A percentile compares a stretch with the other conserved stretches of the same genome.
Evolutionary conservation across 53 echinoderm and acorn worm species (phyloP).

Genomic region (Actinopyga echinites): DNA sequence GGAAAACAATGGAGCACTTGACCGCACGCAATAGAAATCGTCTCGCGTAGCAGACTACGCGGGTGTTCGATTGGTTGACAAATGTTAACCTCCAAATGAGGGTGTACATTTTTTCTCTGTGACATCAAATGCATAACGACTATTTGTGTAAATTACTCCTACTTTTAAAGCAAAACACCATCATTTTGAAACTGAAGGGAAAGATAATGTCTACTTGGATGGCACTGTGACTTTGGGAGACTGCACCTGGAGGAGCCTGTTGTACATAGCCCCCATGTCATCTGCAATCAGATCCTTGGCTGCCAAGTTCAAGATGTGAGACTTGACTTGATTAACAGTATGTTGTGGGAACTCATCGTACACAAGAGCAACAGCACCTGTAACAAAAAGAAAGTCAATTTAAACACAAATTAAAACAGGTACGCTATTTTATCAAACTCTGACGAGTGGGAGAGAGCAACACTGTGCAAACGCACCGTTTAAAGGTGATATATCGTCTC

Average conservation of each 20-base stretch:
- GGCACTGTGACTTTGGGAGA: background rate
- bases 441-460: no score
- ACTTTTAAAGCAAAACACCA: background rate
- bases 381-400: no score
- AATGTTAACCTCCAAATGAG: no score
- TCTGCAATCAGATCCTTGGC: background rate
- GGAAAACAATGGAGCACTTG: no score
- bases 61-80: no score
- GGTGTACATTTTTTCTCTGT: no score
- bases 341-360: conserved; percentile 1
- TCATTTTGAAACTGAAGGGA: background rate
- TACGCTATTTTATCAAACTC: no score
- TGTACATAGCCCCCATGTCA: conserved; percentile 5
- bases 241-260: background rate
- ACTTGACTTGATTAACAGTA: background rate
- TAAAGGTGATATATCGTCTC: no score
- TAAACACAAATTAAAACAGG: no score
- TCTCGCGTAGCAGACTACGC: no score
- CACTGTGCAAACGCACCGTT: no score
- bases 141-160: background rate
- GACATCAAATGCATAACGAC: background rate
- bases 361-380: conserved; percentile 27
- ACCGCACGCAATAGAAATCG: no score
- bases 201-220: background rate
- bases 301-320: conserved; percentile 12